These are phyloP conservation scores for Sebastes trivittatus DNA, from an alignment of 2,797 vertebrate genomes.

Conservation along the genomic window DNA sequence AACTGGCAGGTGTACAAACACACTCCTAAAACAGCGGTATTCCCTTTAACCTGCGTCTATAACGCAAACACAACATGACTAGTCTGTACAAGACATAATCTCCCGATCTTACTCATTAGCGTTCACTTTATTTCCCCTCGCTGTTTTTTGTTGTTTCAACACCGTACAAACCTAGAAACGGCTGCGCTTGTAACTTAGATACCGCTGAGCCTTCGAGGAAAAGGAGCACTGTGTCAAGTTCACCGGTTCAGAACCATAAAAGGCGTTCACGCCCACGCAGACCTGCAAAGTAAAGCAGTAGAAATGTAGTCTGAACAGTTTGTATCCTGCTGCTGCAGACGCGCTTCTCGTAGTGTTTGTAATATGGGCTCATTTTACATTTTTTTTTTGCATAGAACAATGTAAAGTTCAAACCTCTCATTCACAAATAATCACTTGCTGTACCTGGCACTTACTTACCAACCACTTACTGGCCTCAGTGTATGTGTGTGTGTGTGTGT, in stretches of 20 bases:
- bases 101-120: constrained; percentile 7
- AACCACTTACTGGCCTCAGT: constrained; percentile 18
- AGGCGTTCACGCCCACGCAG: constrained; percentile 50
- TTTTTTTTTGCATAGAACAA: neutral
- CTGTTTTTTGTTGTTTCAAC: constrained; percentile 15
- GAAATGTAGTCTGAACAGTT: constrained; percentile 42
- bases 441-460: constrained; percentile 34
- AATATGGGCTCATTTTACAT: constrained; percentile 24
- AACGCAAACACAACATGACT: neutral
- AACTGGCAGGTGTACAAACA: neutral
- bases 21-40: neutral
- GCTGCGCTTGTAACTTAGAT: constrained; percentile 60
- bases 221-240: constrained; percentile 69
- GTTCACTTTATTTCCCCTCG: constrained; percentile 7
- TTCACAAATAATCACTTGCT: constrained; percentile 58
- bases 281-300: constrained; percentile 50
- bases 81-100: neutral
- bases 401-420: constrained; percentile 52
- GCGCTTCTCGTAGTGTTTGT: neutral
- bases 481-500: neutral
- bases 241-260: constrained; percentile 62
- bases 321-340: neutral
- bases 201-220: constrained; percentile 63
- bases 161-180: constrained; percentile 27
- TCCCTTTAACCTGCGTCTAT: neutral